Conservation (phyloP, 2,797 vertebrate genomes). For the Siniperca obscura region DNA sequence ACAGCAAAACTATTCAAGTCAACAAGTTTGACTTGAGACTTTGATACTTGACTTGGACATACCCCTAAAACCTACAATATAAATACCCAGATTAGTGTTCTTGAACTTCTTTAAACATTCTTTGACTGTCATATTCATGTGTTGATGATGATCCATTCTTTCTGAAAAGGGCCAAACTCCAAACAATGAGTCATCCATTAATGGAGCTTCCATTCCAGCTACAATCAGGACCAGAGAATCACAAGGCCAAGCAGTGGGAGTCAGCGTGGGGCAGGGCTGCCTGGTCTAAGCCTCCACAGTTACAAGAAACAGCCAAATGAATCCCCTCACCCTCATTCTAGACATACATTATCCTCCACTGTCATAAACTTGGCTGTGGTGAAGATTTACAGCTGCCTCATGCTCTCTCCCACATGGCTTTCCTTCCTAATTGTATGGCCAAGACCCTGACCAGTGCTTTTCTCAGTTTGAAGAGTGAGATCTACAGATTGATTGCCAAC, state of each 20-base stretch:
- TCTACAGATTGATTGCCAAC: slow-evolving; percentile 72
- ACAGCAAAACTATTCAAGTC: background rate
- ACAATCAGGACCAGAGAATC: slow-evolving; percentile 67
- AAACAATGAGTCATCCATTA: slow-evolving; percentile 64
- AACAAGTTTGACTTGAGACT: background rate
- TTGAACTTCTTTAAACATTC: slow-evolving; percentile 18
- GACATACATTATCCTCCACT: slow-evolving; percentile 77
- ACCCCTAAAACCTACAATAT: background rate
- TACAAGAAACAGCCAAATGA: slow-evolving; percentile 77
- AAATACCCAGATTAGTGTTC: background rate
- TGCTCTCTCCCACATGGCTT: slow-evolving; percentile 67
- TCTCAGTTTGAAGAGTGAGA: slow-evolving; percentile 56
- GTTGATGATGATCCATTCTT: slow-evolving; percentile 37
- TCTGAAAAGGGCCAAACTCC: slow-evolving; percentile 53
- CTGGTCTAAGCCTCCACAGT: slow-evolving; percentile 64
- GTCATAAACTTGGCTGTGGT: slow-evolving; percentile 83
- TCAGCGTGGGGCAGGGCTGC: slow-evolving; percentile 49
- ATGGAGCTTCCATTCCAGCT: slow-evolving; percentile 57
- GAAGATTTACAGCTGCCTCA: slow-evolving; percentile 78
- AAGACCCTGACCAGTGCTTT: slow-evolving; percentile 75
- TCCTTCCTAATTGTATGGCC: slow-evolving; percentile 67
- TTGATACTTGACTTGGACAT: background rate
- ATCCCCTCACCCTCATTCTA: slow-evolving; percentile 77
- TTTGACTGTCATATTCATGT: slow-evolving; percentile 19
- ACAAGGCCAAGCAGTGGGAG: slow-evolving; percentile 64